Base-by-base conservation (phyloP, 2,888 invertebrate species). In the Camptogramma bilineatum region DNA sequence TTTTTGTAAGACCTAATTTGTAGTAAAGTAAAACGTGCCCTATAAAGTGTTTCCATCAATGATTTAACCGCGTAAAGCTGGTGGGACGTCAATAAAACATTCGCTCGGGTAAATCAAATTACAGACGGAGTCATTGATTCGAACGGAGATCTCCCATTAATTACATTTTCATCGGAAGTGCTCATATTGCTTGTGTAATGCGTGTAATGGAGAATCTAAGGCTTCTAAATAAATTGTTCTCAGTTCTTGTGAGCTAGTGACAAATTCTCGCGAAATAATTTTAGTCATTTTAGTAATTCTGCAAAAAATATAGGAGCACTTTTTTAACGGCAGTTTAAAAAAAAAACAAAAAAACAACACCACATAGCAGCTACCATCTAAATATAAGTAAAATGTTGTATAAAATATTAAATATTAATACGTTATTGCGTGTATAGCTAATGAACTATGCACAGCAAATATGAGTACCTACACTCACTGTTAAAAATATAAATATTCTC, bases 81-180 rank as follows among this genome's bases (percentile, higher is more conserved):
- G 5, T 17, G 7, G 16, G 7, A 44, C 44, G 44, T 44, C 44
- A 44, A 39, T 39, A 39, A 39, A 16, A 44, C 0, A 44, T 44
- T 44, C 44, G 8, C 44, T 44, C 16, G 17, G 17, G 44, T 44
- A 44, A 44, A 44, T 44, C 44, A 4, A 44, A 44, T 44, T 17
- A 44, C 16, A 17, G 7, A 42, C 42, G 16, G 44, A 44, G 44
- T 44, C 44, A 44, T 54, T 54, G 24, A 16, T 44, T 39, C 13
- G n/a, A 5, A 18, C 34, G 18, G 19, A 39, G 52, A 19, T 19
- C 19, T 52, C 31, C 24, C 31, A 18, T 31, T 52, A 52, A 52
- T 39, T n/a, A 39, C 19, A 52, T 52, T 52, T 52, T 19, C 39
- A 39, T 52, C 19, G 34, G 9, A 34, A 34, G 52, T 52, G 52